Base-by-base conservation (phyloP, 2,888 invertebrate genomes). In the Drosophila picticornis region DNA sequence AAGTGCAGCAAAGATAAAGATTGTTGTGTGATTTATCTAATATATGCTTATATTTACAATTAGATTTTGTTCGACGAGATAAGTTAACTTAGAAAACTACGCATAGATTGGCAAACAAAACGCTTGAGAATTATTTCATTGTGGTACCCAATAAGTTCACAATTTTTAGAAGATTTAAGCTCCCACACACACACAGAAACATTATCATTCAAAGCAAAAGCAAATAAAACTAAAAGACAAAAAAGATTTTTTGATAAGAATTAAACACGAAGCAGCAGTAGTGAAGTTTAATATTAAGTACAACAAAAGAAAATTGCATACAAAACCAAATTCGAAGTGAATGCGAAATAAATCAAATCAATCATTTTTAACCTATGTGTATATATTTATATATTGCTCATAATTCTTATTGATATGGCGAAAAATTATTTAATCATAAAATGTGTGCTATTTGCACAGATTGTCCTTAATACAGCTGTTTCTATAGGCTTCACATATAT, bases 1-100 rank as follows among this genome's bases (percentile, higher is more conserved):
- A 84, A 80, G 71, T 74, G 77, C 87, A 72, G 81, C 67, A 73
- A 60, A 69, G 58, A 81, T 25, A 25, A 16, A 25, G 25, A 56
- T 82, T 85, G 88, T 82, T 90, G 85, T 85, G 85, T 85, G 85
- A 85, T 85, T 83, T 81, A 71, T 82, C 69, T 69, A 68, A 88
- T 77, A 72, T 76, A 80, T 83, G 88, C 83, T 85, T 88, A 80
- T 63, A 78, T 75, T 81, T 74, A 72, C 43, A 43, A 74, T 78
- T 72, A 67, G 62, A 71, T 77, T 48, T 71, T 71, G 75, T 79
- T 71, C 27, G 10, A 34, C 53, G 61, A 72, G 48, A 66, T 76
- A 80, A 66, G 72, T 63, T 52, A 55, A 62, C n/a, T 25, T 84
- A 88, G 75, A 57, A 88, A 72, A 53, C 40, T 56, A 79, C 59